These are phyloP conservation scores for Epizoanthus scotinus DNA, from an alignment of 92 coral and sea anemone genomes.

Conservation along the genomic window DNA sequence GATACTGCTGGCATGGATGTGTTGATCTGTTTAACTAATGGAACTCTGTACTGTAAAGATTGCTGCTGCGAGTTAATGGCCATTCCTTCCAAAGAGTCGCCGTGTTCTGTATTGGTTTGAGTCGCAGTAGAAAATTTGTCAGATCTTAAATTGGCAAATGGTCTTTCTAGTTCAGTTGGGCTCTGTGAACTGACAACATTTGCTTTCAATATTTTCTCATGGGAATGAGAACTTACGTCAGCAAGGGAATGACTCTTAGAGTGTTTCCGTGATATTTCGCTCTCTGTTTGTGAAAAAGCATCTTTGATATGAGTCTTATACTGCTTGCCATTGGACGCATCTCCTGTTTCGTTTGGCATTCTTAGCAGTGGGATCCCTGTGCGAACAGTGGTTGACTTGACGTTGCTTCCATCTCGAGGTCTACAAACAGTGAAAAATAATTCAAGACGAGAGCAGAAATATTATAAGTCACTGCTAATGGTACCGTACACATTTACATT, in stretches of 20 bases:
- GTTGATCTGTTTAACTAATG: background rate
- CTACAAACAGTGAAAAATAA: background rate
- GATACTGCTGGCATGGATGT: background rate
- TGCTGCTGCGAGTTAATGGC: background rate
- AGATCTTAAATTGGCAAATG: background rate
- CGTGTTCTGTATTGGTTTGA: conserved; percentile 16
- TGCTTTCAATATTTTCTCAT: background rate
- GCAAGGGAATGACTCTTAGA: too few species aligned
- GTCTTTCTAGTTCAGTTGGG: background rate
- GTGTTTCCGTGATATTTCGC: too few species aligned
- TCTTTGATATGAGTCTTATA: background rate
- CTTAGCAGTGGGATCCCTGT: conserved; percentile 29
- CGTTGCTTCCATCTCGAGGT: conserved; percentile 3
- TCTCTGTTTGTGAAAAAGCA: conserved; percentile 9
- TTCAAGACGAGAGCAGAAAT: background rate
- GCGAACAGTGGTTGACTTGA: conserved; percentile 20
- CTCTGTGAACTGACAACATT: background rate
- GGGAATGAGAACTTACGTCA: background rate
- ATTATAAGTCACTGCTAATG: background rate
- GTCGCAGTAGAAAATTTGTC: conserved; percentile 13
- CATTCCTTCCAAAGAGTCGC: background rate
- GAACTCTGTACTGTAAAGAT: background rate
- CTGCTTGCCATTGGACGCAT: background rate
- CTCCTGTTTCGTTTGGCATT: background rate
- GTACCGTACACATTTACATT: too few species aligned